Conservation (phyloP, 2,888 invertebrate species). For the Drosophila tripunctata region DNA sequence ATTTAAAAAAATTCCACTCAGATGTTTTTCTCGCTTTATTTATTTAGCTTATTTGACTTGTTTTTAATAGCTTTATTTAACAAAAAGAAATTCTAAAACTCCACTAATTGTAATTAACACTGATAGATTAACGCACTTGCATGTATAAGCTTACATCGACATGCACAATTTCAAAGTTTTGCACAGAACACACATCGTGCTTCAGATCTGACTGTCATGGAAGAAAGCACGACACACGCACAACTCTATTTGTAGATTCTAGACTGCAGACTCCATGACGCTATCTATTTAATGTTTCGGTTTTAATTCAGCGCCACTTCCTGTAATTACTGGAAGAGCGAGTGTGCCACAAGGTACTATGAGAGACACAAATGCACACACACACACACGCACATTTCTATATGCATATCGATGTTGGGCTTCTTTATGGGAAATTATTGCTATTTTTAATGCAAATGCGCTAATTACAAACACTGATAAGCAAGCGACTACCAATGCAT, state of each 20-base stretch:
- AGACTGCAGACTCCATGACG: constrained; percentile 40
- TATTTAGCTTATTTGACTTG: too few species aligned
- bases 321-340: constrained; percentile 61
- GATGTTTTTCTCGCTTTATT: too few species aligned
- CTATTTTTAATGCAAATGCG: constrained; percentile 81
- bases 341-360: constrained; percentile 23
- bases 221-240: neutral
- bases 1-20: too few species aligned
- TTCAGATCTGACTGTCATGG: constrained; percentile 8
- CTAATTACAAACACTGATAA: constrained; percentile 81
- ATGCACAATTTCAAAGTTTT: neutral
- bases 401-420: constrained; percentile 52
- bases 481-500: constrained; percentile 53
- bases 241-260: constrained; percentile 31
- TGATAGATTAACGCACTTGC: neutral
- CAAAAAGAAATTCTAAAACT: too few species aligned
- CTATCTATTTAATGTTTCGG: constrained; percentile 73
- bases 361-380: too few species aligned
- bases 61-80: too few species aligned
- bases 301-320: constrained; percentile 71
- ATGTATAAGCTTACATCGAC: neutral
- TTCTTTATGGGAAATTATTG: constrained; percentile 78
- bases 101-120: neutral
- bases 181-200: neutral
- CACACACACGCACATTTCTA: neutral